Base-by-base conservation (phyloP, 2,797 vertebrate species). In the Spheniscus humboldti region DNA sequence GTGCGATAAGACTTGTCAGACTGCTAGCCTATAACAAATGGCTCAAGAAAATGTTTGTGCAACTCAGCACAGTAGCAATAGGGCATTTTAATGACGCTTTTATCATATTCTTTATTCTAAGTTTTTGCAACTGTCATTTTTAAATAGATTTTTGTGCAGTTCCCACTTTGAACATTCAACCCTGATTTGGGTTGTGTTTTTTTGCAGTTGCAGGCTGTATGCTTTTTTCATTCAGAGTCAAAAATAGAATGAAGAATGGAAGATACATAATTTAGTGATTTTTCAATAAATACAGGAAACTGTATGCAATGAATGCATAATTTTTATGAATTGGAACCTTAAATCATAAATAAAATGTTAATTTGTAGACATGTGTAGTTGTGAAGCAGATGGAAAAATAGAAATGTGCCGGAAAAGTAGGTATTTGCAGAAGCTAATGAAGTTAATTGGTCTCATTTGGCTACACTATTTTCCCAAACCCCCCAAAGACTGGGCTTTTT, bases 391-490 rank as follows among this genome's bases (percentile, higher is more conserved):
- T 97, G 97, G 97, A 98, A 98, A 97, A 97, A 96, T 87, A 97
- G 90, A 96, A 97, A 97, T 97, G 89, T 98, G 96, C 97, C 7
- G 76, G 97, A 97, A 98, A 98, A 97, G 96, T 97, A 97, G 95
- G 96, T 98, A 98, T 98, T 98, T 98, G 98, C 97, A 97, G 96
- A 97, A 96, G 97, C 97, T 98, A 98, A 97, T 97, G 97, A 97
- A 97, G 96, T 97, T 98, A 98, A 97, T 98, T 97, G 97, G 97
- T 98, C 97, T 97, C 96, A 97, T 98, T 98, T 98, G 97, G 95
- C 96, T 98, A 97, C 96, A 96, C 97, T 97, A 97, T 98, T 98
- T 97, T 97, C 97, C 96, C 97, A 88, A 98, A 96, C 73, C 95
- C 97, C 94, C 96, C 66, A 95, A 98, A 98, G 97, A 98, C 97